Conservation (phyloP, 1,140 invertebrate species). For the Aradophagus sp. region DNA sequence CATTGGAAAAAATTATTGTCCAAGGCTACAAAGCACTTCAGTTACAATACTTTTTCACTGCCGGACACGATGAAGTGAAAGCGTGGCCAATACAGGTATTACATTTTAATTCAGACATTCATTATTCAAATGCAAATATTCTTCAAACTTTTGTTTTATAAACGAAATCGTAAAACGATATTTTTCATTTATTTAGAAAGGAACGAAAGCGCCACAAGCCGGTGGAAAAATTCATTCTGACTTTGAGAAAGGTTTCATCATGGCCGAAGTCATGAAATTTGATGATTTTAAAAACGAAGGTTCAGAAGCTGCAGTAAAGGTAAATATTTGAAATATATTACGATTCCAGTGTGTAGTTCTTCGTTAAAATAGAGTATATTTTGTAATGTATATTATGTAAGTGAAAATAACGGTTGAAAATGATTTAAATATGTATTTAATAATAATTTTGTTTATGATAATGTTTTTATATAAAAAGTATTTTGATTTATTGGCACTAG, state of each 20-base stretch:
- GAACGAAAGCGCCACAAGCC: slow-evolving; percentile 86
- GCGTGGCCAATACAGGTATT: slow-evolving; percentile 98
- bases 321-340: slow-evolving; percentile 59
- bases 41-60: slow-evolving; percentile 98
- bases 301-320: slow-evolving; percentile 90
- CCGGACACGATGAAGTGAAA: slow-evolving; percentile 98
- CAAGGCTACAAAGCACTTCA: slow-evolving; percentile 97
- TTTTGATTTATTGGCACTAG: no score
- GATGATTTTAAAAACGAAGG: slow-evolving; percentile 98
- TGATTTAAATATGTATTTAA: no score
- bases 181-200: slow-evolving; percentile 30
- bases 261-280: slow-evolving; percentile 99
- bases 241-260: slow-evolving; percentile 99
- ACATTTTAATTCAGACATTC: no score
- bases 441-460: no score
- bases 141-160: slow-evolving; percentile 9
- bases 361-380: no score
- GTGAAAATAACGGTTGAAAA: no score
- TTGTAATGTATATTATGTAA: no score
- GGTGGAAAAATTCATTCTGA: slow-evolving; percentile 99
- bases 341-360: no score
- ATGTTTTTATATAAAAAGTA: no score
- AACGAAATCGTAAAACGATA: no score
- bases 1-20: slow-evolving; percentile 97
- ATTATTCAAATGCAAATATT: no score